phyloP scores from a whole-genome alignment of 2,113 vertebrate species.

The Promerops cafer region DNA sequence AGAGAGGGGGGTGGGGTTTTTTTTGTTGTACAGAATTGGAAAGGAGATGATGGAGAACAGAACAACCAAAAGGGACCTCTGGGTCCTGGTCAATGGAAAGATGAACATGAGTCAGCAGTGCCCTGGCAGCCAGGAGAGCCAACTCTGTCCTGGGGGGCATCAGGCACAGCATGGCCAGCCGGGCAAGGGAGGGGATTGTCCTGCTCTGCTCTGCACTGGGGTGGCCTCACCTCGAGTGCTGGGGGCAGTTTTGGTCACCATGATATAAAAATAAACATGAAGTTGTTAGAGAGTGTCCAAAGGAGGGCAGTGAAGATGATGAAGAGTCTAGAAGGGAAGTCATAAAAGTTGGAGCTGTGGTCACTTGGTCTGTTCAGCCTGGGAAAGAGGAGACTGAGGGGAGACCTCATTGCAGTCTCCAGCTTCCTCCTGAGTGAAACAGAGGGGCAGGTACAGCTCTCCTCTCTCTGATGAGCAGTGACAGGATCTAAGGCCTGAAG shows the following conservation, averaged over 20 bases:
- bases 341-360: too few relatives aligned
- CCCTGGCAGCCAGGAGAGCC: neutral
- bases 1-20: neutral
- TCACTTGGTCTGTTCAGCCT: neutral
- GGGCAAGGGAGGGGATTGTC: neutral
- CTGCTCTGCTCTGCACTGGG: neutral
- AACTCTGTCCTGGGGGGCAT: accelerated
- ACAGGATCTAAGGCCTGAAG: neutral
- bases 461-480: neutral
- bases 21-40: neutral
- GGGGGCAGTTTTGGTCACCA: accelerated
- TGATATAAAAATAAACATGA: neutral
- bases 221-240: accelerated
- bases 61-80: neutral
- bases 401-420: neutral
- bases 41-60: neutral
- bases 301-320: neutral
- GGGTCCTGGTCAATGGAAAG: accelerated
- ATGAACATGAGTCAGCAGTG: neutral
- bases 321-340: neutral
- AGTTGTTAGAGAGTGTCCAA: neutral
- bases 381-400: neutral
- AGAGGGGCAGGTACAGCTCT: neutral
- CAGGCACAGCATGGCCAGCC: accelerated
- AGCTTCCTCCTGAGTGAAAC: neutral